Evolutionary conservation across 2,113 vertebrate species (phyloP).

Genomic region (Chaetodon trifascialis): DNA sequence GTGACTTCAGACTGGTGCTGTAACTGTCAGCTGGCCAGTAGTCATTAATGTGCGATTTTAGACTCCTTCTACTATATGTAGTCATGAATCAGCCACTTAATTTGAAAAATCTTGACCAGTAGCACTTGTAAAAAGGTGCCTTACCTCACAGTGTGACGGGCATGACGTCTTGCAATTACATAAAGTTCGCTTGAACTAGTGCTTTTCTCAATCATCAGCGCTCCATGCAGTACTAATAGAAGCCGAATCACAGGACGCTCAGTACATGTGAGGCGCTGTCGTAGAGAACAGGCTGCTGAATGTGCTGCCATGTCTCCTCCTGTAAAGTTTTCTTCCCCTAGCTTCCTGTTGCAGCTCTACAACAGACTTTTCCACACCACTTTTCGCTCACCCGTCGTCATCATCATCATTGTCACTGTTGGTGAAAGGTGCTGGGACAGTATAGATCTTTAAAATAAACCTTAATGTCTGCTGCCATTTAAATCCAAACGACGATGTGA

Average conservation of each 20-base stretch:
- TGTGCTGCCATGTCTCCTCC: neutral
- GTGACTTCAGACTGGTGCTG: slow-evolving; percentile 31
- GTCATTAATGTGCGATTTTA: neutral
- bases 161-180: neutral
- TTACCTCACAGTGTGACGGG: slow-evolving; percentile 44
- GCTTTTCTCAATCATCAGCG: neutral
- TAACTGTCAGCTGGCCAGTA: slow-evolving; percentile 29
- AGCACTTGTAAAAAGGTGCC: slow-evolving; percentile 65
- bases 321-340: neutral
- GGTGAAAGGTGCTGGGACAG: neutral
- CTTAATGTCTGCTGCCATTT: neutral
- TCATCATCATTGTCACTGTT: neutral
- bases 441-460: slow-evolving; percentile 11
- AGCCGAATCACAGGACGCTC: neutral
- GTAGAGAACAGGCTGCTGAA: neutral
- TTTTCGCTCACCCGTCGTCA: neutral
- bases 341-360: neutral
- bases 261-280: neutral
- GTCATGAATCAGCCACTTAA: slow-evolving; percentile 17
- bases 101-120: slow-evolving; percentile 15
- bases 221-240: neutral
- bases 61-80: slow-evolving; percentile 15
- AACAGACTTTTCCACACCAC: neutral
- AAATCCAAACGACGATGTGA: neutral
- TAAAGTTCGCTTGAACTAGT: slow-evolving; percentile 5